Evolutionary conservation across 2,888 invertebrate genomes (phyloP).

Genomic region (Amiota mariae): DNA sequence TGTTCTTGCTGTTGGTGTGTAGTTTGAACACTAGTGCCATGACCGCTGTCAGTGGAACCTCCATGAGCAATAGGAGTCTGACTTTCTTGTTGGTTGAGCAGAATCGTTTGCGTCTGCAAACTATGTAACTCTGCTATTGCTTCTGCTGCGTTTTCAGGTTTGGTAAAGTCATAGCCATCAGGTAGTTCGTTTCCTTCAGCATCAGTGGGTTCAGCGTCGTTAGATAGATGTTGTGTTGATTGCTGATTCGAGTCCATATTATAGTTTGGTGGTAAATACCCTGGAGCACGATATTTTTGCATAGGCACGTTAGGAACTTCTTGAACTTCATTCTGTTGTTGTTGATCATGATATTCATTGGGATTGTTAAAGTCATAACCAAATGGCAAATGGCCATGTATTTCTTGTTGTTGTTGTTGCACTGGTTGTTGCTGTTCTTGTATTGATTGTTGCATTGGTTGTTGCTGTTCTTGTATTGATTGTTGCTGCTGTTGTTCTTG

Average conservation of each 20-base stretch:
- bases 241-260: slow-evolving; percentile 20
- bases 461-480: too few species aligned
- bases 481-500: not conserved
- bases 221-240: not conserved
- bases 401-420: slow-evolving; percentile 32
- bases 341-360: slow-evolving; percentile 29
- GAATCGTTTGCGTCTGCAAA: slow-evolving; percentile 57
- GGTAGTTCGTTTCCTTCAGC: slow-evolving; percentile 49
- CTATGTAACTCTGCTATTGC: slow-evolving; percentile 64
- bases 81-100: slow-evolving; percentile 39
- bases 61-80: slow-evolving; percentile 41
- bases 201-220: slow-evolving; percentile 10
- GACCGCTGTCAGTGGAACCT: slow-evolving; percentile 43
- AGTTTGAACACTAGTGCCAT: slow-evolving; percentile 43
- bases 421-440: slow-evolving; percentile 24
- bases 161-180: slow-evolving; percentile 61
- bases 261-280: slow-evolving; percentile 23
- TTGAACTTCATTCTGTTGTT: slow-evolving; percentile 19
- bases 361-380: slow-evolving; percentile 44
- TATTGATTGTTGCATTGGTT: slow-evolving; percentile 31
- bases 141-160: slow-evolving; percentile 59
- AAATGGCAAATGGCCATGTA: slow-evolving; percentile 36
- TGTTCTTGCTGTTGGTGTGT: slow-evolving; percentile 10
- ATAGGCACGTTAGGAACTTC: not conserved
- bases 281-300: slow-evolving; percentile 13